Conservation (phyloP, 2,797 vertebrate species). For the Todus mexicanus region DNA sequence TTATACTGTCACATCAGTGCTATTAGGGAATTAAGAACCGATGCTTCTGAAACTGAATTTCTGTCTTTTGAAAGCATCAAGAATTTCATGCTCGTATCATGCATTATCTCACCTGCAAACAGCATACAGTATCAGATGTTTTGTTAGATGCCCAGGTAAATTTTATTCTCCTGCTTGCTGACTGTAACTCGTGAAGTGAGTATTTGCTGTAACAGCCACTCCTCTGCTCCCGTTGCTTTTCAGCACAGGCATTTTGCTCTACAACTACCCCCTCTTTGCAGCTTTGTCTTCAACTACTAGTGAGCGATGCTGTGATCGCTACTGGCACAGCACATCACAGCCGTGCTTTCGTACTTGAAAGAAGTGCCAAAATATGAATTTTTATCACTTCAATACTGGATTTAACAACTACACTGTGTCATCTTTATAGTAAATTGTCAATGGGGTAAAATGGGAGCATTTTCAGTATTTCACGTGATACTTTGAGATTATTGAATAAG, state of each 20-base stretch:
- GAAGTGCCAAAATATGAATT: neutral
- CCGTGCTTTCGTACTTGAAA: neutral
- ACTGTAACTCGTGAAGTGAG: neutral
- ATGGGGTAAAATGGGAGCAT: neutral
- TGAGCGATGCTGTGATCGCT: neutral
- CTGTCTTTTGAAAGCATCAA: neutral
- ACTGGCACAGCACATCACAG: neutral
- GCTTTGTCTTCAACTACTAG: neutral
- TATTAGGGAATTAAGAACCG: neutral
- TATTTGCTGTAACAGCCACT: neutral
- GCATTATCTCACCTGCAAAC: neutral
- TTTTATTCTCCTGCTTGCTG: neutral
- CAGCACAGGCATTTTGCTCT: neutral
- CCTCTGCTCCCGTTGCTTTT: neutral
- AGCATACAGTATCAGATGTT: neutral
- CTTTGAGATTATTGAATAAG: neutral
- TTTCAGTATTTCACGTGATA: neutral
- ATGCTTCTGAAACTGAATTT: constrained; percentile 7
- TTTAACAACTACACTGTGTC: neutral
- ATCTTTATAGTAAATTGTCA: neutral
- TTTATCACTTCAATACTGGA: neutral
- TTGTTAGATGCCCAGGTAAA: neutral
- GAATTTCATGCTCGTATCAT: neutral
- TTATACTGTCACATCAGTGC: neutral
- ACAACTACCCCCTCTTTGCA: neutral